Evolutionary conservation across 35 echinoderm and acorn worm genomes (phyloP).

Genomic region (Diadema setosum): DNA sequence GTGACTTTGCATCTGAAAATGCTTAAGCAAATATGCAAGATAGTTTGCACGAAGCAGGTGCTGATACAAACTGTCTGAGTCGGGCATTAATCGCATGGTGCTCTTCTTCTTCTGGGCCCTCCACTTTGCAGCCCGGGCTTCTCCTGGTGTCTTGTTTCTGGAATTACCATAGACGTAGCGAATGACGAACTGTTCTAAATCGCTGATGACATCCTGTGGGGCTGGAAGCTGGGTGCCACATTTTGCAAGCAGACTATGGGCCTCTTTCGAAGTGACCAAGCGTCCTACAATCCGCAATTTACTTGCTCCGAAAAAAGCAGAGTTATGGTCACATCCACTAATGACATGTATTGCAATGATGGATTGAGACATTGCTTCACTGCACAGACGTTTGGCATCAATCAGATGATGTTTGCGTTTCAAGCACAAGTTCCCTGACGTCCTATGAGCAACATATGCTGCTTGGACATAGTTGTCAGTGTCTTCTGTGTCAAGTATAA

Average conservation of each 20-base stretch:
- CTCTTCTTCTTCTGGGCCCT: conserved; percentile 34
- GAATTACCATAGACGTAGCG: conserved; percentile 11
- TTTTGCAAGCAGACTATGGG: conserved; percentile 11
- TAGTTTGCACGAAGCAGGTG: conserved; percentile 1
- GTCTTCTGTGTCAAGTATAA: conserved; percentile 27
- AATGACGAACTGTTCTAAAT: conserved; percentile 48
- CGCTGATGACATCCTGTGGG: background rate
- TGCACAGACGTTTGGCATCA: conserved; percentile 20
- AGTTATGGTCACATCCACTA: conserved; percentile 55
- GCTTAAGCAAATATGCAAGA: background rate
- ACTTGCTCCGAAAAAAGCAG: conserved; percentile 9
- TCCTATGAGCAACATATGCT: conserved; percentile 51
- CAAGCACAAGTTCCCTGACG: conserved; percentile 1
- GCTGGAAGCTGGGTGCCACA: conserved; percentile 37
- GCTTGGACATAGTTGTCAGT: conserved; percentile 55
- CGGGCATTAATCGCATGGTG: conserved; percentile 5
- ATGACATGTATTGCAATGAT: conserved; percentile 41
- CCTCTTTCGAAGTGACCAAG: conserved; percentile 12
- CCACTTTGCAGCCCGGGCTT: conserved; percentile 26
- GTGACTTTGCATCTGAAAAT: background rate
- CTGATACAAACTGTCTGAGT: background rate
- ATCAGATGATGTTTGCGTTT: conserved; percentile 33
- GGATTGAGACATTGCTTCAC: conserved; percentile 40
- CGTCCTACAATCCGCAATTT: conserved; percentile 4
- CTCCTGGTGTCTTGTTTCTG: background rate